Percentiles rank a stretch among this genome's conserved stretches.
phyloP scores from a whole-genome alignment of 2,888 invertebrate species.

The Ophioninae sp. region DNA sequence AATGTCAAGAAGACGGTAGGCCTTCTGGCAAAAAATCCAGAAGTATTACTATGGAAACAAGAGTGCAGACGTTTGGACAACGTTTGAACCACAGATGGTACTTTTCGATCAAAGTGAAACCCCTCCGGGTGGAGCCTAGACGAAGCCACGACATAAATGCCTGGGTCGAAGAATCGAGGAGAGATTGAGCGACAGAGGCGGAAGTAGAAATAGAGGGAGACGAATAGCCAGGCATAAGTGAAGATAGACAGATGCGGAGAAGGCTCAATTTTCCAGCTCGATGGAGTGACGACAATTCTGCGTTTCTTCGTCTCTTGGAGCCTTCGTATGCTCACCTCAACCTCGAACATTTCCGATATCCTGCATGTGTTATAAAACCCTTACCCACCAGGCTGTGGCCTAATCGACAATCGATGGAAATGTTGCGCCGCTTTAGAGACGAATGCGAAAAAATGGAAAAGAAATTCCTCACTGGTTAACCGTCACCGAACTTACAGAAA shows the following conservation, averaged over 20 bases:
- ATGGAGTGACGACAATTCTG: slow-evolving; percentile 45
- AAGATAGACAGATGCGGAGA: slow-evolving; percentile 38
- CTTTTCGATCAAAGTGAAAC: slow-evolving; percentile 29
- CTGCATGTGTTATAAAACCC: slow-evolving; percentile 19
- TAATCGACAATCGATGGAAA: slow-evolving; percentile 45
- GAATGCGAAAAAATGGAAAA: neutral
- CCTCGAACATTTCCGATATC: slow-evolving; percentile 19
- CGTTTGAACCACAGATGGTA: slow-evolving; percentile 7
- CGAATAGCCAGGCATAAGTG: slow-evolving; percentile 11
- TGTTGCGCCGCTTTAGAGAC: neutral
- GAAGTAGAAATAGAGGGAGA: slow-evolving; percentile 20
- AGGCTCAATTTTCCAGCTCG: slow-evolving; percentile 50
- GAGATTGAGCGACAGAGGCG: slow-evolving; percentile 16
- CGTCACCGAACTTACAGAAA: too few species aligned
- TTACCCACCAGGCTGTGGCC: slow-evolving; percentile 4
- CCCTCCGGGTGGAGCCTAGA: slow-evolving; percentile 16
- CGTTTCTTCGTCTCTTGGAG: neutral
- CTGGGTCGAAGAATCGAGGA: slow-evolving; percentile 13
- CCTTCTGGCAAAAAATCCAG: neutral
- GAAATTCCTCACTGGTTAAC: neutral
- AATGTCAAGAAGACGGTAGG: neutral
- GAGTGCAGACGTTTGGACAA: slow-evolving; percentile 15
- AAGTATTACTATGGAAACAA: neutral
- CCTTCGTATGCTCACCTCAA: slow-evolving; percentile 2
- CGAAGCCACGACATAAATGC: neutral